Evolutionary conservation across 2,797 vertebrate species (phyloP).

Genomic region (Enteromius thamalakanensis): DNA sequence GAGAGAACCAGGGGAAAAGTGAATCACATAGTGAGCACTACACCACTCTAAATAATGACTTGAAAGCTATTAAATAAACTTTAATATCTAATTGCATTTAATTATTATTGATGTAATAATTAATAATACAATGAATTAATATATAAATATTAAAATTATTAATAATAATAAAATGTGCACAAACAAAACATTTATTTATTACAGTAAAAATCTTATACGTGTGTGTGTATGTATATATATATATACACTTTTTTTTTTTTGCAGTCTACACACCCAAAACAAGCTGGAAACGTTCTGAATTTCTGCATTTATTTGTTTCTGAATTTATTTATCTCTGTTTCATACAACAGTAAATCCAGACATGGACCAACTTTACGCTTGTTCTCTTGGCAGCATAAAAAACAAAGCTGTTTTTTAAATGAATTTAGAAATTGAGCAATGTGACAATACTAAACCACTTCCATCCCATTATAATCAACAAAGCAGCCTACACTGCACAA

Average conservation of each 20-base stretch:
- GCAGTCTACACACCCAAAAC: neutral
- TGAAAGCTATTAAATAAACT: neutral
- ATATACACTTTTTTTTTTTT: no score
- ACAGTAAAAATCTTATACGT: neutral
- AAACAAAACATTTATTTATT: neutral
- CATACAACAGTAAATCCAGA: conserved; percentile 6
- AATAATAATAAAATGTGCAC: neutral
- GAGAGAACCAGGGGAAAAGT: conserved; percentile 48
- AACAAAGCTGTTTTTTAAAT: conserved; percentile 11
- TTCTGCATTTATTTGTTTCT: neutral
- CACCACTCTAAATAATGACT: conserved; percentile 22
- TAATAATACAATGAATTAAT: neutral
- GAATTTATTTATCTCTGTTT: neutral
- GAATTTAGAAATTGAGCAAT: neutral
- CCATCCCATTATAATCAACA: neutral
- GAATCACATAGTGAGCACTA: conserved; percentile 38
- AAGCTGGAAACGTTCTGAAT: neutral
- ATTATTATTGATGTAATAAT: neutral
- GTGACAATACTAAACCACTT: conserved; percentile 12
- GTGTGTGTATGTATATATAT: no score
- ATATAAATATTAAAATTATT: neutral
- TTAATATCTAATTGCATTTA: neutral
- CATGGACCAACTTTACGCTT: neutral
- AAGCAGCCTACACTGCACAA: neutral
- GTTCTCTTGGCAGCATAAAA: conserved; percentile 19